Evolutionary conservation across 2,113 vertebrate species (phyloP), one percentile per base, ranked within the genome.

Genomic region (Saimiri boliviensis): DNA sequence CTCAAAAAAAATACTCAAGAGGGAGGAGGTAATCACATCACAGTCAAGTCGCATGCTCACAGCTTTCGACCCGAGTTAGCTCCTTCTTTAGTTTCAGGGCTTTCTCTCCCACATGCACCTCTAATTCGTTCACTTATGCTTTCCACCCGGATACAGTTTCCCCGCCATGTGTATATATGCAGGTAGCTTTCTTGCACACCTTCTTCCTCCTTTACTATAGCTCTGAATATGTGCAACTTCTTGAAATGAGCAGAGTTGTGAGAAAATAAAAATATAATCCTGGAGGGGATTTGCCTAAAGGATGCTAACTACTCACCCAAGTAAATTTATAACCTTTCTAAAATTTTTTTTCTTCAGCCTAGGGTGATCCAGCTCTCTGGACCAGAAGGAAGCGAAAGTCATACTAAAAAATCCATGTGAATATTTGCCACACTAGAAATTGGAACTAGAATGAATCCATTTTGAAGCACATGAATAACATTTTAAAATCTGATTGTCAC

Each of bases 321-420:
- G 79, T 80, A 52, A 76, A 81, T 84, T 25, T 81, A 56, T 27
- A 89, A 47, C 27, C 42, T 96, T 86, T 74, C 52, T 79, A 52
- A 45, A 32, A 70, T 68, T 91, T 66, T 91, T 83, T 94, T 86
- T 40, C 68, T 77, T 81, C 71, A 92, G 35, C 27, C 73, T 89
- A 42, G 12, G 54, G 63, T 85, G 52, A 90, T 73, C 11, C 6
- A 88, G 86, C 2, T 92, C 35, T 70, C 21, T 47, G 54, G 4
- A 52, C 23, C 49, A 89, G 91, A 96, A 74, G 68, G 32, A 90
- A 97, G 76, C 58, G 42, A 88, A 95, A 95, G n/a, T 68, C 23
- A 58, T 77, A n/a, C 58, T 63, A 58, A 92, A 82, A 93, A 87
- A 25, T 8, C 79, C 12, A 60, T 45, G 70, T 70, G 80, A 86